Evolutionary conservation across 2,797 vertebrate genomes (phyloP), one percentile per base, ranked within the genome.

Genomic region (Tadarida brasiliensis): DNA sequence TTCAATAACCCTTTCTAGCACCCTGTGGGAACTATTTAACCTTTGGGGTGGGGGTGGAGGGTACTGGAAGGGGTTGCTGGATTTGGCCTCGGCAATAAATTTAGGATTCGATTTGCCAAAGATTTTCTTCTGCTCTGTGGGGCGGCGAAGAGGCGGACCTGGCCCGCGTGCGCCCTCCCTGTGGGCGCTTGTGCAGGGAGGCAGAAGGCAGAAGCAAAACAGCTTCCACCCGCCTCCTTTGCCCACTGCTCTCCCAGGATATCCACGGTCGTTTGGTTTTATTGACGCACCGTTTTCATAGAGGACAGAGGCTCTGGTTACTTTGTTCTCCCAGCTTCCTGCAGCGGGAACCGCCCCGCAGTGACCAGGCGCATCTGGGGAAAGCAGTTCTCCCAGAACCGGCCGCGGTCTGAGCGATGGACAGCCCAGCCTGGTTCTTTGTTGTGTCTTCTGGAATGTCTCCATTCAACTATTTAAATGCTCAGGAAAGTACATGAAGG

Each of bases 1-100:
- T 98, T 98, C 98, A 98, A 98, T 98, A 98, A 98, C 97, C 97
- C 98, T 98, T 98, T 97, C 97, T 98, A 97, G 89, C 91, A 97
- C 97, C 90, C 96, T 95, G 96, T 98, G 98, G 98, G 98, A 98
- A 98, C 95, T 82, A 35, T 92, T 94, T 97, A 97, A 98, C 97
- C 97, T 98, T 97, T 97, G 7, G 74, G 61, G 63, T 80, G 49
- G 17, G 6, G 20, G 2, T 47, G 16, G 11, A 8, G 7, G 30
- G 28, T 33, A 20, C 0, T 2, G 5, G 68, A 81, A 47, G 73
- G 57, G n/a, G 44, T 16, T 73, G 35, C 57, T 61, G 94, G 80
- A 87, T 97, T 95, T 97, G 91, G 12, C 35, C 63, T 73, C 26
- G 54, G 77, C 87, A 14, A 35, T 81, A 87, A 65, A 61, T n/a